phyloP scores from a whole-genome alignment of 1,140 invertebrate genomes.

The Agrilus planipennis region DNA sequence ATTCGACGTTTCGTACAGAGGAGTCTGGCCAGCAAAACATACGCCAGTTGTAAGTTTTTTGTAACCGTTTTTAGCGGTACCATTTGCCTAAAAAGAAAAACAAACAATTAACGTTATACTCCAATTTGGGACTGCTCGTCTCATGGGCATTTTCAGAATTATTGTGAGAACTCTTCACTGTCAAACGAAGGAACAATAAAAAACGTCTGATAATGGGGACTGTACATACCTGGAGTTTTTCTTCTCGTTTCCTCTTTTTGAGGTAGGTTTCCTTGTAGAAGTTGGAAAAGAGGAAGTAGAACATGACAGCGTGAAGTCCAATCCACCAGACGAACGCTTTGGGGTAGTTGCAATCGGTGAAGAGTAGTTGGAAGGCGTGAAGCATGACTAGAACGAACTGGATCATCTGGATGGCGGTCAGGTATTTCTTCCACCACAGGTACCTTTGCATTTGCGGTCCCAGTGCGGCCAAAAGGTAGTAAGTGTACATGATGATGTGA shows the following conservation, averaged over 20 bases:
- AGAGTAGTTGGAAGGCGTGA: slow-evolving; percentile 73
- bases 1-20: slow-evolving; percentile 25
- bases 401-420: slow-evolving; percentile 76
- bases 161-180: not conserved
- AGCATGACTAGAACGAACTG: slow-evolving; percentile 71
- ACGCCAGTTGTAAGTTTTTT: slow-evolving; percentile 21
- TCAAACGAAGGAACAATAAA: no score
- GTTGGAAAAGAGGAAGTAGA: slow-evolving; percentile 84
- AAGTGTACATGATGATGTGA: slow-evolving; percentile 76
- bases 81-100: slow-evolving; percentile 3
- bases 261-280: slow-evolving; percentile 81
- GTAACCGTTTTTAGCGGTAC: slow-evolving; percentile 5
- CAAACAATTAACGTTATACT: slow-evolving; percentile 1
- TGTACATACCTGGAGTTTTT: not conserved
- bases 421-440: slow-evolving; percentile 89
- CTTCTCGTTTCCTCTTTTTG: slow-evolving; percentile 9
- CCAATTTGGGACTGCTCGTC: not conserved
- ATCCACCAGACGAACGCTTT: slow-evolving; percentile 76
- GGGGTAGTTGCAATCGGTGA: slow-evolving; percentile 77
- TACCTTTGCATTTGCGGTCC: slow-evolving; percentile 71
- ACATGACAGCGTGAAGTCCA: slow-evolving; percentile 80
- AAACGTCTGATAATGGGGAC: not conserved
- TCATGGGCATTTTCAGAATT: not conserved
- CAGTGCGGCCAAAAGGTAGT: slow-evolving; percentile 76
- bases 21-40: slow-evolving; percentile 27